A percentile compares a stretch with the other conserved stretches of the same genome.
Evolutionary conservation across 2,797 vertebrate genomes (phyloP).

Genomic region (Dermochelys coriacea): DNA sequence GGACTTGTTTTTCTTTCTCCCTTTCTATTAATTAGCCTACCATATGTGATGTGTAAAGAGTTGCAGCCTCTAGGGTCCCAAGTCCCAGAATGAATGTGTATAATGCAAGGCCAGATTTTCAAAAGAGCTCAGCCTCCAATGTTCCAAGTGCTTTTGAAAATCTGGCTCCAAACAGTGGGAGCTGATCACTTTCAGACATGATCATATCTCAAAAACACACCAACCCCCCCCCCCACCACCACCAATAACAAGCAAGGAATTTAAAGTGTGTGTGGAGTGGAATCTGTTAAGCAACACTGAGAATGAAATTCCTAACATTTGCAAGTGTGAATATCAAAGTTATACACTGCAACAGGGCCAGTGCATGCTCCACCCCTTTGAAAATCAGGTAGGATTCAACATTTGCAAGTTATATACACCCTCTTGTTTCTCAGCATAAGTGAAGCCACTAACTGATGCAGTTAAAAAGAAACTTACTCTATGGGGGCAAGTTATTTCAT

Average conservation of each 20-base stretch:
- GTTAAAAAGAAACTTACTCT: background rate
- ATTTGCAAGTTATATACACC: background rate
- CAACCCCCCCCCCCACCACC: too few species aligned
- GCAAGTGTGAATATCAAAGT: background rate
- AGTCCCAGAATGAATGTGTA: background rate
- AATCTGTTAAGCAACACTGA: background rate
- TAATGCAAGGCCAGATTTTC: background rate
- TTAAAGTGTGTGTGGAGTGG: background rate
- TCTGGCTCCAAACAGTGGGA: background rate
- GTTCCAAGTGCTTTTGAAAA: background rate
- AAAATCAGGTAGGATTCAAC: background rate
- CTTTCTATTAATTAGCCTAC: background rate
- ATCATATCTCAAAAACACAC: background rate
- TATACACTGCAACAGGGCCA: background rate
- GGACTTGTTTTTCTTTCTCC: background rate
- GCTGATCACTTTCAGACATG: background rate
- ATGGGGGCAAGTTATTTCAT: background rate
- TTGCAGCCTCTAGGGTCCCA: background rate
- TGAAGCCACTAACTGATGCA: background rate
- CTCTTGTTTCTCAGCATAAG: background rate
- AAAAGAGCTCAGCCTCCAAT: background rate
- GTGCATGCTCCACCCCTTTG: background rate
- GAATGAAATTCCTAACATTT: background rate
- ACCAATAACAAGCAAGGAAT: background rate
- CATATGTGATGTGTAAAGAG: background rate